Evolutionary conservation across 1,140 invertebrate genomes (phyloP).

Genomic region (Phymorhynchus buccinoides): DNA sequence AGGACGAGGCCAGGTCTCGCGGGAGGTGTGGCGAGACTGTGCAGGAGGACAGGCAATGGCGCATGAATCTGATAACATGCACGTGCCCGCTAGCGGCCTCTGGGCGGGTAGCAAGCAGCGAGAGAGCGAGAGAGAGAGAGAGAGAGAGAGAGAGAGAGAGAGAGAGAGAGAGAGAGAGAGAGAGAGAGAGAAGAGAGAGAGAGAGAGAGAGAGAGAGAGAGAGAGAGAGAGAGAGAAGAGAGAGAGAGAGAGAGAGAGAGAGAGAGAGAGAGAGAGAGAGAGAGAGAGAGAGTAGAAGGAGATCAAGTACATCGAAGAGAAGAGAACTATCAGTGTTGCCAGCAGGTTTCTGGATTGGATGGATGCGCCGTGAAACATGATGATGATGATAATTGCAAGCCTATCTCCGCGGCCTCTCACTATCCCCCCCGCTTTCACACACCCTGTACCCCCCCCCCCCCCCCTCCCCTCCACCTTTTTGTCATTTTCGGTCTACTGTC

Average conservation of each 20-base stretch:
- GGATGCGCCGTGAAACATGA: background rate
- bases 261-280: background rate
- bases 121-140: background rate
- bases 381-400: constrained; percentile 14
- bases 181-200: background rate
- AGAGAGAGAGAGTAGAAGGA: background rate
- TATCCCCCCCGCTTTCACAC: background rate
- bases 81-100: background rate
- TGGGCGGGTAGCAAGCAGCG: background rate
- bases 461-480: too few relatives aligned
- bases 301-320: background rate
- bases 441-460: too few relatives aligned
- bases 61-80: constrained; percentile 37
- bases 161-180: background rate
- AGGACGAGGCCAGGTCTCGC: constrained; percentile 18
- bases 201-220: background rate
- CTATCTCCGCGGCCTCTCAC: background rate
- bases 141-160: background rate
- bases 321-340: too few relatives aligned
- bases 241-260: background rate
- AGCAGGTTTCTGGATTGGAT: background rate
- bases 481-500: too few relatives aligned
- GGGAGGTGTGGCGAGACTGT: constrained; percentile 30
- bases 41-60: constrained; percentile 31
- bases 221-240: background rate